Evolutionary conservation across 2,797 vertebrate species (phyloP).

Genomic region (Salarias fasciatus): DNA sequence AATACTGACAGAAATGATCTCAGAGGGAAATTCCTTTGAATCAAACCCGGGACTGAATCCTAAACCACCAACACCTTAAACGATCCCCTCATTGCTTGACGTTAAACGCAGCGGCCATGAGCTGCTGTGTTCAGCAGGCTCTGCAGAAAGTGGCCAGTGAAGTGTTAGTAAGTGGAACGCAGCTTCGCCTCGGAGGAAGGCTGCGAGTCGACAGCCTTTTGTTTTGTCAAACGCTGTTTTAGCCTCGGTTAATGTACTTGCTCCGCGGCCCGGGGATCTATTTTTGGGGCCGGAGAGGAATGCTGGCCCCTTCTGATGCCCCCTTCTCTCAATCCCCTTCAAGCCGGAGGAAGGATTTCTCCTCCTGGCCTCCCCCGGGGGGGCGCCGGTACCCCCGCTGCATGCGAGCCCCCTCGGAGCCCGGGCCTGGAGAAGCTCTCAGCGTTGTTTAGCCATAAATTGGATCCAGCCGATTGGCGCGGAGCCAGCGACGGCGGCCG

Average conservation of each 20-base stretch:
- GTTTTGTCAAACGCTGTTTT: conserved; percentile 53
- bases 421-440: conserved; percentile 61
- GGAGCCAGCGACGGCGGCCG: conserved; percentile 60
- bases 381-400: conserved; percentile 64
- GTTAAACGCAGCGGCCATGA: not conserved
- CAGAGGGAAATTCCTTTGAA: too few relatives aligned
- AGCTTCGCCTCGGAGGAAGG: conserved; percentile 8
- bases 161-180: conserved; percentile 24
- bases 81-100: not conserved
- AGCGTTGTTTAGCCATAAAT: conserved; percentile 69
- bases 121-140: not conserved
- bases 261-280: conserved; percentile 59
- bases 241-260: conserved; percentile 39
- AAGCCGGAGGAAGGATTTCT: conserved; percentile 57
- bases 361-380: conserved; percentile 51
- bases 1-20: too few relatives aligned
- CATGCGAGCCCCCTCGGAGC: conserved; percentile 70
- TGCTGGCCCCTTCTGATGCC: conserved; percentile 45
- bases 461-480: conserved; percentile 82
- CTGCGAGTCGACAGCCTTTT: conserved; percentile 32
- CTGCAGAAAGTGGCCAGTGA: not conserved
- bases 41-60: too few relatives aligned
- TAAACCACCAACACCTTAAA: not conserved
- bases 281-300: conserved; percentile 73
- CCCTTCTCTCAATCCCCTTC: conserved; percentile 9